Evolutionary conservation across 2,797 vertebrate genomes (phyloP).

Genomic region (Steatocranus sp.): DNA sequence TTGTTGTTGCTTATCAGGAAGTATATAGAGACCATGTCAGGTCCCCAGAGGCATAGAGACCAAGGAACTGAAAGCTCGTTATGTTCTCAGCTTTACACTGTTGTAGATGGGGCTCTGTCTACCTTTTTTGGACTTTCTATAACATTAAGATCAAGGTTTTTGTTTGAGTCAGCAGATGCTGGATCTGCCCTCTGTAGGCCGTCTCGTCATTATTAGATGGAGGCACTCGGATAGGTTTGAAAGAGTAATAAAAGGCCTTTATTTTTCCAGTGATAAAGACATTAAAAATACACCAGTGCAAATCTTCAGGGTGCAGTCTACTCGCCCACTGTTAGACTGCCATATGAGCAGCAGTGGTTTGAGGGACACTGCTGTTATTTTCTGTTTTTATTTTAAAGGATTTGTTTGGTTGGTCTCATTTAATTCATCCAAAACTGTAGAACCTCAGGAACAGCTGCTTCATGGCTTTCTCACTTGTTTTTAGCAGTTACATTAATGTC

Average conservation of each 20-base stretch:
- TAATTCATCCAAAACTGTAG: neutral
- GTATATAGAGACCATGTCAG: neutral
- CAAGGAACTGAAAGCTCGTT: neutral
- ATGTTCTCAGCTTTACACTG: neutral
- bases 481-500: neutral
- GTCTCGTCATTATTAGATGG: fast-evolving
- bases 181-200: neutral
- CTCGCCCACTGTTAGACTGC: neutral
- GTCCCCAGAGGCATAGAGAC: fast-evolving
- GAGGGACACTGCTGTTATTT: neutral
- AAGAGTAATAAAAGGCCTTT: neutral
- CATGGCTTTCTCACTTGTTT: neutral
- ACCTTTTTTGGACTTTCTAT: neutral
- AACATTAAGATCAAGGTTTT: neutral
- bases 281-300: neutral
- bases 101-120: neutral
- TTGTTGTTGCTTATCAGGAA: neutral
- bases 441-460: neutral
- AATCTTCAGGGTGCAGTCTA: fast-evolving
- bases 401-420: neutral
- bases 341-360: neutral
- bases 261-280: neutral
- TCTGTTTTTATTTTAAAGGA: neutral
- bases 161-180: neutral
- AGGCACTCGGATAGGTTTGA: neutral